Evolutionary conservation across 2,888 invertebrate species (phyloP), one percentile per base, ranked within the genome.

Genomic region (Tanytarsus gracilentus): DNA sequence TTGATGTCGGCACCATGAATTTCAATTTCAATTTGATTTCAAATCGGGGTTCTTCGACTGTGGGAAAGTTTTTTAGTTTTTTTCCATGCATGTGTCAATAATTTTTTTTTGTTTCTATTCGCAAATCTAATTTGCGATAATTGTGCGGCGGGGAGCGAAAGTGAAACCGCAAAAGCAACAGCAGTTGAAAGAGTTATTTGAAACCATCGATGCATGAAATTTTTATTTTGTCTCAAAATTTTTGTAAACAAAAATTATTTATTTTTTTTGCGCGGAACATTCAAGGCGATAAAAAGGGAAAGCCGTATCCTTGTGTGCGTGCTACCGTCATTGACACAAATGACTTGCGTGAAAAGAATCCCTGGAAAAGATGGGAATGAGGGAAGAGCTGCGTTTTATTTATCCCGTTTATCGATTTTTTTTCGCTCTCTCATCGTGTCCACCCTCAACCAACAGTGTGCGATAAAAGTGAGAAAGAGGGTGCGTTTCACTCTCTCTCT

Each of bases 381-480:
- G 21, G 30, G 11, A 6, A n/a, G 18, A 27, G 40, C 40, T 14
- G 18, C 25, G 30, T 39, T 51, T 51, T 30, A 51, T 58, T 58
- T 27, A 58, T 58, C 58, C 58, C 58, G 27, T 58, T 58, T 58
- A 58, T 58, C 58, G 58, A 58, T 58, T 58, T 25, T 44, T 48
- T 16, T 50, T 29, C 11, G 8, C 21, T 3, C 16, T 44, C 30
- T 14, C 52, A 4, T 55, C 9, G 6, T 25, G 51, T 51, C 51
- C 51, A 18, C 30, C 51, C 51, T 30, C 18, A n/a, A n/a, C n/a
- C n/a, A n/a, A n/a, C n/a, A n/a, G n/a, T n/a, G n/a, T n/a, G n/a
- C n/a, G n/a, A n/a, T n/a, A n/a, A n/a, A n/a, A n/a, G n/a, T n/a
- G n/a, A n/a, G n/a, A n/a, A n/a, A n/a, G n/a, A n/a, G n/a, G n/a